Evolutionary conservation across 1,140 invertebrate species (phyloP).

Genomic region (Cylas formicarius): DNA sequence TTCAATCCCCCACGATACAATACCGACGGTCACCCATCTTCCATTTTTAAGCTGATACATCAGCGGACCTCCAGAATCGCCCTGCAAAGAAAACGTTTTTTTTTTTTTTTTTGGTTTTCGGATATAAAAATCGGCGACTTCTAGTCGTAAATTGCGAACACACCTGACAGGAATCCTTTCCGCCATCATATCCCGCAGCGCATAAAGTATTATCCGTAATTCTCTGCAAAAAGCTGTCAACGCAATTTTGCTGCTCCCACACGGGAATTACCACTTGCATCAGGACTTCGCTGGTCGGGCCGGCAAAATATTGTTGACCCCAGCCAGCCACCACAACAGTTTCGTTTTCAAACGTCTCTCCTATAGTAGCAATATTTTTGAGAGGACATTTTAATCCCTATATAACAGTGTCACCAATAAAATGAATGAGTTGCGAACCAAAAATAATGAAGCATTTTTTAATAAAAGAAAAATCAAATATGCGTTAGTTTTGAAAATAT

Average conservation of each 20-base stretch:
- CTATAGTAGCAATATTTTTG: slow-evolving; percentile 52
- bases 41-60: slow-evolving; percentile 60
- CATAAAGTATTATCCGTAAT: slow-evolving; percentile 61
- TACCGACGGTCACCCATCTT: slow-evolving; percentile 69
- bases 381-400: not conserved
- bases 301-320: slow-evolving; percentile 60
- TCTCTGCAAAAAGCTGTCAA: slow-evolving; percentile 53
- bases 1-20: slow-evolving; percentile 72
- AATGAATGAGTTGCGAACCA: too few species aligned
- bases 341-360: slow-evolving; percentile 53
- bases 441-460: too few species aligned
- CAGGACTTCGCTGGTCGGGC: slow-evolving; percentile 59
- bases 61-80: slow-evolving; percentile 78
- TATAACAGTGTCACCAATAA: too few species aligned
- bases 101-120: slow-evolving; percentile 3
- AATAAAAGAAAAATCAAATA: too few species aligned
- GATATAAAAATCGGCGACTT: not conserved
- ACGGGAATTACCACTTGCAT: slow-evolving; percentile 74
- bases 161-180: slow-evolving; percentile 75
- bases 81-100: slow-evolving; percentile 44
- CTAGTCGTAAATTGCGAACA: not conserved
- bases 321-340: slow-evolving; percentile 68
- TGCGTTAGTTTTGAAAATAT: too few species aligned
- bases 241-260: slow-evolving; percentile 67
- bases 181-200: slow-evolving; percentile 62